Base-by-base conservation (phyloP, 2,113 vertebrate species). In the Oophaga pumilio region DNA sequence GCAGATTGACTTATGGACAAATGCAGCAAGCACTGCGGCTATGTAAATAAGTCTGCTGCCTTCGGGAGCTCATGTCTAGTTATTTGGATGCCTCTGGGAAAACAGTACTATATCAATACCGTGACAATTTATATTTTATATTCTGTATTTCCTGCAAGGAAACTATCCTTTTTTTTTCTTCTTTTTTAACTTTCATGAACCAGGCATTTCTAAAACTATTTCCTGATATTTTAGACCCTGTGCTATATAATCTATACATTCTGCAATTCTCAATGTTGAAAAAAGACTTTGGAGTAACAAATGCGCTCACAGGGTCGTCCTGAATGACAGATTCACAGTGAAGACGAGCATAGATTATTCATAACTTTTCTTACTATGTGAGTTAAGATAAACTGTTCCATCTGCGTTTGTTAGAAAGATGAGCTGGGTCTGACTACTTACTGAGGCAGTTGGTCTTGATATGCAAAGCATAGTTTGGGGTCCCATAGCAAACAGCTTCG, bases 291-390 rank as follows among this genome's bases (percentile, higher is more conserved):
- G 53, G 8, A 50, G 53, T 52, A 49, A 76, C 52, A n/a, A 76
- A 76, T 76, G 49, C 43, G n/a, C 33, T 57, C 76, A 14, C 76
- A 26, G 24, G 76, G 76, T 52, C 57, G 2, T 56, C 26, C 17
- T 79, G n/a, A 59, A 79, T 79, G 76, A 79, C 59, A 24, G n/a
- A 79, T 79, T 57, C 12, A 24, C 76, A 24, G n/a, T 79, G 76
- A 57, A 79, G 10, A 57, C 13, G 6, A 79, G 9, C 52, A 79
- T 53, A 76, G 74, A 76, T 76, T 76, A 76, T 79, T 28, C 53
- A 59, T n/a, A 57, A 79, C 60, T 20, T 62, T 62, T 22, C 17
- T 43, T 2, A 43, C 33, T 43, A 4, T 43, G 33, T 43, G 33
- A 43, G 15, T 14, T 3, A 59, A 17, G 13, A 59, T 59, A 59